Evolutionary conservation across 2,113 vertebrate species (phyloP).

Genomic region (Lethenteron camtschaticum): DNA sequence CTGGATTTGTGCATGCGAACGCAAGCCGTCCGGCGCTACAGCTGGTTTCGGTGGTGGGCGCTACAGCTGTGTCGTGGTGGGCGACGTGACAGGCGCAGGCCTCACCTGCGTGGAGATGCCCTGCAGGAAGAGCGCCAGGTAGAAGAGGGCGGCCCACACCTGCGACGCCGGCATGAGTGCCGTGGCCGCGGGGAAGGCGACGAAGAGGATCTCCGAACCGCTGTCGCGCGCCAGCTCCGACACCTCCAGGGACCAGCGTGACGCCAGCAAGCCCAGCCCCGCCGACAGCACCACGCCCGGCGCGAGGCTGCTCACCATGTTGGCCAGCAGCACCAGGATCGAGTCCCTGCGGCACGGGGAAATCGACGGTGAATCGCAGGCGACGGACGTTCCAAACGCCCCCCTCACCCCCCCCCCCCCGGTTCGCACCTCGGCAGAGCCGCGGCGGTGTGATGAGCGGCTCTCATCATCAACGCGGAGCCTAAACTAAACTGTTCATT

Average conservation of each 20-base stretch:
- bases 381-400: too few relatives aligned
- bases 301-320: slow-evolving; percentile 1
- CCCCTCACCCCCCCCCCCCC: too few relatives aligned
- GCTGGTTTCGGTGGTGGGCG: too few relatives aligned
- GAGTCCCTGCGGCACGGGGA: background rate
- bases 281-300: slow-evolving; percentile 1
- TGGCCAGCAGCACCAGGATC: slow-evolving; percentile 6
- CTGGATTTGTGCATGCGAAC: too few relatives aligned
- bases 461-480: too few relatives aligned
- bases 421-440: too few relatives aligned
- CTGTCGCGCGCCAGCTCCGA: background rate
- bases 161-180: background rate
- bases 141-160: background rate
- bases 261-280: background rate
- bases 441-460: too few relatives aligned
- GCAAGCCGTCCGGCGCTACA: too few relatives aligned
- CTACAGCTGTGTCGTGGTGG: too few relatives aligned
- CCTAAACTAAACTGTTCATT: too few relatives aligned
- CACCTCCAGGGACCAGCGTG: background rate
- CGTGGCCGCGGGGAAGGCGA: slow-evolving; percentile 1
- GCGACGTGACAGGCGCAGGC: background rate
- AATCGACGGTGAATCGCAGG: background rate
- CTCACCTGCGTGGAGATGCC: slow-evolving; percentile 1
- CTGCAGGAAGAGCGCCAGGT: background rate
- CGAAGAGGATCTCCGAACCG: background rate